phyloP scores from a whole-genome alignment of 2,888 invertebrate genomes.

The Zaprionus lineosus region DNA sequence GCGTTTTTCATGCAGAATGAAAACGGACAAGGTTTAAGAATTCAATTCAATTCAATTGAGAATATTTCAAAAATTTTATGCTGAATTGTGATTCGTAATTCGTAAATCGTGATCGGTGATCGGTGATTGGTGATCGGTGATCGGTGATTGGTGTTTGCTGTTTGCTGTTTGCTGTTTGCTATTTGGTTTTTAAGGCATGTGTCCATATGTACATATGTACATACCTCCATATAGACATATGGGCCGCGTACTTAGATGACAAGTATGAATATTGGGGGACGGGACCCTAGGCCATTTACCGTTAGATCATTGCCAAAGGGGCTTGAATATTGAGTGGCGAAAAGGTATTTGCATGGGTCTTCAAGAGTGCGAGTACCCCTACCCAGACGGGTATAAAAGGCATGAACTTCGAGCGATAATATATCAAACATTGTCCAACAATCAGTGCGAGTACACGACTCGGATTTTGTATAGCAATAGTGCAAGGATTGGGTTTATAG shows the following conservation, averaged over 20 bases:
- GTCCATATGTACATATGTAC: neutral
- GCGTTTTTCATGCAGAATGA: constrained; percentile 42
- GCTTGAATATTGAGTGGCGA: constrained; percentile 24
- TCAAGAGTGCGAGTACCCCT: constrained; percentile 12
- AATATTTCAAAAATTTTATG: constrained; percentile 4
- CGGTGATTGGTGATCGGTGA: too few relatives aligned
- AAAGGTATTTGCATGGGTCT: constrained; percentile 53
- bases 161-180: too few relatives aligned
- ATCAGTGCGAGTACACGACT: constrained; percentile 58
- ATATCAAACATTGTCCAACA: constrained; percentile 76
- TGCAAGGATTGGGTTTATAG: constrained; percentile 16
- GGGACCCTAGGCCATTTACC: constrained; percentile 48
- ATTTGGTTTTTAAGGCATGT: too few relatives aligned
- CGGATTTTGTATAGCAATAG: neutral
- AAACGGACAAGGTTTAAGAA: constrained; percentile 31
- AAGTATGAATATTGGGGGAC: neutral
- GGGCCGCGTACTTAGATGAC: neutral
- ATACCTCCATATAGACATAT: neutral
- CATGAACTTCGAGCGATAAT: constrained; percentile 41
- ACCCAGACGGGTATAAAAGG: constrained; percentile 69
- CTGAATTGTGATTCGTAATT: constrained; percentile 18
- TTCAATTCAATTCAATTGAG: constrained; percentile 56
- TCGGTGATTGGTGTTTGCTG: too few relatives aligned
- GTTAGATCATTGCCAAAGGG: constrained; percentile 27
- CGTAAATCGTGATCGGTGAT: too few relatives aligned